These are phyloP conservation scores for Hippocampus mohnikei DNA, from an alignment of 2,113 vertebrate genomes.

Conservation along the genomic window DNA sequence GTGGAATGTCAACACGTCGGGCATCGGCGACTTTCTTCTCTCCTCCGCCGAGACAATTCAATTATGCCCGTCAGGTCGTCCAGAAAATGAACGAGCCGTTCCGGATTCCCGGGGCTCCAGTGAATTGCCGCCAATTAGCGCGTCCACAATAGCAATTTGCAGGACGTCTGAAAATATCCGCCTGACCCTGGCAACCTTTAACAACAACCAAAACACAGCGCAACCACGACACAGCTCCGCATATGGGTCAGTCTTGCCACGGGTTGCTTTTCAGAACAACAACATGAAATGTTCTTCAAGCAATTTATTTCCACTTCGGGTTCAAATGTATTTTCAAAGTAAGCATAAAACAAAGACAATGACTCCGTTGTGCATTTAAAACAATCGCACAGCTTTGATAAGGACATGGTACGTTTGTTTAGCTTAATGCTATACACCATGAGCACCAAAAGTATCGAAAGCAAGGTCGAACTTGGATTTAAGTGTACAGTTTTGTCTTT, in stretches of 20 bases:
- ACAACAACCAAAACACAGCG: neutral
- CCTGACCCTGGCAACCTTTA: neutral
- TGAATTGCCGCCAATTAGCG: conserved; percentile 1
- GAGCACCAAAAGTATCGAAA: neutral
- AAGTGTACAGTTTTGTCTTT: neutral
- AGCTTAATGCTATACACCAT: neutral
- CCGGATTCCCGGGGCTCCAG: neutral
- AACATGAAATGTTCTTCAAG: too few species aligned
- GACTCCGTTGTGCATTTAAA: too few species aligned
- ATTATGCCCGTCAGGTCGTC: conserved; percentile 8
- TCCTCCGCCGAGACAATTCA: neutral
- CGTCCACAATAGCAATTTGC: conserved; percentile 3
- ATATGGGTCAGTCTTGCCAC: neutral
- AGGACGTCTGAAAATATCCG: conserved; percentile 4
- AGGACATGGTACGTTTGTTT: too few species aligned
- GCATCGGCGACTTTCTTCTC: neutral
- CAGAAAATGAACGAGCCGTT: conserved; percentile 7
- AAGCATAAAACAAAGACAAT: too few species aligned
- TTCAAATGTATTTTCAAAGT: too few species aligned
- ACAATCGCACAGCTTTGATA: too few species aligned
- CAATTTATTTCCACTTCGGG: too few species aligned
- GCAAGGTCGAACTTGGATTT: neutral
- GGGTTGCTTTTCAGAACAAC: neutral
- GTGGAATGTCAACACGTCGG: neutral
- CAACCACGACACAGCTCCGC: neutral